These are phyloP conservation scores for Phenacoccus solenopsis DNA, from an alignment of 1,140 invertebrate genomes.

Conservation along the genomic window DNA sequence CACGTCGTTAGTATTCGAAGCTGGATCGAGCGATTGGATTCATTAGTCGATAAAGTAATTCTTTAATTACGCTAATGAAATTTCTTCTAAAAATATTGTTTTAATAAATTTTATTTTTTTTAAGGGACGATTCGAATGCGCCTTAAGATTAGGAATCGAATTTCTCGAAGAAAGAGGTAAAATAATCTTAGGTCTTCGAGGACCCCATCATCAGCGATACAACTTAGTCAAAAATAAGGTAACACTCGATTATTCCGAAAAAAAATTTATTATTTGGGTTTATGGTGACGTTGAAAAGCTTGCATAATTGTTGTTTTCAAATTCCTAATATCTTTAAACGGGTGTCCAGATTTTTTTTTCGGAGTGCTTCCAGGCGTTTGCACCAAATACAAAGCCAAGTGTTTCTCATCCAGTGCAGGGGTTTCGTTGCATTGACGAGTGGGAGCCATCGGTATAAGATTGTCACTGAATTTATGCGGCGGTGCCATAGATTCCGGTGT, in stretches of 20 bases:
- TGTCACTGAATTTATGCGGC: background rate
- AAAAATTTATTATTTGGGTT: background rate
- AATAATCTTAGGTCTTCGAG: conserved; percentile 46
- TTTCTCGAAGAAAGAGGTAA: conserved; percentile 54
- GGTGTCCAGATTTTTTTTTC: background rate
- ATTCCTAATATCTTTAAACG: background rate
- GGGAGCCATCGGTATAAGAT: background rate
- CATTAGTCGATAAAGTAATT: conserved; percentile 48
- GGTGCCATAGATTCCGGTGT: too few species aligned
- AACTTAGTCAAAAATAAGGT: conserved; percentile 47
- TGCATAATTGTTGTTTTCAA: background rate
- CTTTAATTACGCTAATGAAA: background rate
- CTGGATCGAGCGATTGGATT: conserved; percentile 65
- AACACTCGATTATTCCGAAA: background rate
- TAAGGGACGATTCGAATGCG: conserved; percentile 46
- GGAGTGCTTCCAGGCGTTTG: background rate
- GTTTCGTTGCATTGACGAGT: background rate
- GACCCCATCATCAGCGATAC: conserved; percentile 42
- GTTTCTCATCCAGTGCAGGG: background rate
- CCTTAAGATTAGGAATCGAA: conserved; percentile 48
- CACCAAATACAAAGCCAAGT: background rate
- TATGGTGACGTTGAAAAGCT: background rate
- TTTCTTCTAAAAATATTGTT: background rate
- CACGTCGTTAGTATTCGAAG: conserved; percentile 66
- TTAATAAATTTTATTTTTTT: conserved; percentile 26